Percentiles rank a stretch among this genome's conserved stretches.
Conservation (phyloP, 2,113 vertebrate species). For the Pardalotus punctatus region DNA sequence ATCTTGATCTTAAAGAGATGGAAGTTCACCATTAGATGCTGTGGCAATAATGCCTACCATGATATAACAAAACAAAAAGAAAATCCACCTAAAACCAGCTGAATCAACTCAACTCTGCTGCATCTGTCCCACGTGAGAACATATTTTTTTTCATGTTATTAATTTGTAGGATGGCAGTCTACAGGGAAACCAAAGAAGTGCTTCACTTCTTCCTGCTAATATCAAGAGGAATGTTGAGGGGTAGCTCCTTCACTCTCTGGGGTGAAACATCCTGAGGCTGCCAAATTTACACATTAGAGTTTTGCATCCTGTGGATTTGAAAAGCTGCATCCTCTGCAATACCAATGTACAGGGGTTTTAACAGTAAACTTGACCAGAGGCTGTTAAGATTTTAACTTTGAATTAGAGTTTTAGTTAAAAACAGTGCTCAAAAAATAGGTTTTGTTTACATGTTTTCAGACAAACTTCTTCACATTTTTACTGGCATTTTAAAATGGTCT, state of each 20-base stretch:
- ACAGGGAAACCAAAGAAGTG: not conserved
- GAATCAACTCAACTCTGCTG: not conserved
- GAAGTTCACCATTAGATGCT: not conserved
- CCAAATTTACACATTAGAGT: not conserved
- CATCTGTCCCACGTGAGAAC: not conserved
- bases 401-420: not conserved
- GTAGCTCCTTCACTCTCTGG: not conserved
- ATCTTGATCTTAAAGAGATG: not conserved
- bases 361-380: not conserved
- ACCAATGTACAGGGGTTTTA: not conserved
- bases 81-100: not conserved
- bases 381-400: not conserved
- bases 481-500: fast-evolving
- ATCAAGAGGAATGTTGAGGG: not conserved
- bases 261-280: not conserved
- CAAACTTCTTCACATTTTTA: not conserved
- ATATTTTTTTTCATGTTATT: not conserved
- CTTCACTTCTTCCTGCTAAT: not conserved
- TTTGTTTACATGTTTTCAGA: not conserved
- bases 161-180: not conserved
- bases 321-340: not conserved
- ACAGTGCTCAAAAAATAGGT: not conserved
- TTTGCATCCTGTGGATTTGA: not conserved
- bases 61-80: not conserved
- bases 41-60: not conserved